These are phyloP conservation scores for Dryadula phaetusa DNA, from an alignment of 2,888 invertebrate species.

Conservation along the genomic window DNA sequence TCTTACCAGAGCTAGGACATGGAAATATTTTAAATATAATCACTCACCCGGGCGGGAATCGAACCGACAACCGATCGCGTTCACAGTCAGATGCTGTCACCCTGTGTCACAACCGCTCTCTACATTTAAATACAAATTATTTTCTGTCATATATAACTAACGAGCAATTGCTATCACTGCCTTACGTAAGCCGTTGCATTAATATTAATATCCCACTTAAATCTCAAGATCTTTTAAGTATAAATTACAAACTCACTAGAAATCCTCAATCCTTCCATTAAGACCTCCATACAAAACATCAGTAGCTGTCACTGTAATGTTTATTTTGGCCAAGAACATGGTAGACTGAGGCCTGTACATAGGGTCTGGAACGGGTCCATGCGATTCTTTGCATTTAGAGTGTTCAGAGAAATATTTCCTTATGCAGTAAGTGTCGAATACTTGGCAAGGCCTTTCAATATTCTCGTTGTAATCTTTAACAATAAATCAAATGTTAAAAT, in stretches of 20 bases:
- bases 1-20: too few species aligned
- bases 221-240: too few species aligned
- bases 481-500: background rate
- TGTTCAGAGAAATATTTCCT: constrained; percentile 48
- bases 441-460: constrained; percentile 41
- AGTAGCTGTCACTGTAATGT: constrained; percentile 40
- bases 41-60: too few species aligned
- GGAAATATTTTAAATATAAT: too few species aligned
- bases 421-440: constrained; percentile 48
- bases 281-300: constrained; percentile 43
- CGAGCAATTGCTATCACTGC: too few species aligned
- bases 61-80: too few species aligned
- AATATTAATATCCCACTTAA: too few species aligned
- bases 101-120: too few species aligned
- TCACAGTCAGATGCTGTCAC: too few species aligned
- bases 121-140: too few species aligned
- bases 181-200: too few species aligned
- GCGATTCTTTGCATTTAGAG: constrained; percentile 42
- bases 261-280: constrained; percentile 49
- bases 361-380: constrained; percentile 48
- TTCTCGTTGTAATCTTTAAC: constrained; percentile 26
- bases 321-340: constrained; percentile 39
- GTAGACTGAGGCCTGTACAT: constrained; percentile 39
- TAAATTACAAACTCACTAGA: constrained; percentile 47
- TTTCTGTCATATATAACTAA: too few species aligned